phyloP scores from a whole-genome alignment of 1,140 invertebrate genomes.

The Bombus superbus region DNA sequence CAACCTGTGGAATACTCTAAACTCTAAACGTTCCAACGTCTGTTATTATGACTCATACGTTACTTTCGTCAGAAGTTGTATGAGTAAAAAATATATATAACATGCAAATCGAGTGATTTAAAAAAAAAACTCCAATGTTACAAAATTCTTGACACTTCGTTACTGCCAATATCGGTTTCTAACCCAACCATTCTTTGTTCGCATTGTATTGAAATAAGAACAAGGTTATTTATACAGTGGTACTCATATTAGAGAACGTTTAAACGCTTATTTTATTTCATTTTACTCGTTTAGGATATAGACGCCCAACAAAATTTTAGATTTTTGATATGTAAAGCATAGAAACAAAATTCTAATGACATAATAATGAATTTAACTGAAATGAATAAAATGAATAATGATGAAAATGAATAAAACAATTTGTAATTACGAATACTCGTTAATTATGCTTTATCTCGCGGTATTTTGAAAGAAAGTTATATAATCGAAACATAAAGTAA shows the following conservation, averaged over 20 bases:
- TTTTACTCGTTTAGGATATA: not conserved
- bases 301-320: not conserved
- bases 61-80: not conserved
- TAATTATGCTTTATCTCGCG: not conserved
- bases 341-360: not conserved
- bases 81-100: not conserved
- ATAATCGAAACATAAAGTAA: conserved; percentile 3
- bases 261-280: not conserved
- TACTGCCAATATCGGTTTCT: conserved; percentile 8
- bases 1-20: conserved; percentile 31
- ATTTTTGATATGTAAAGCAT: not conserved
- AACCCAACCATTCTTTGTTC: conserved; percentile 12
- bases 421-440: conserved; percentile 1
- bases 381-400: no score
- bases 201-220: not conserved
- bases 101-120: not conserved
- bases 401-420: not conserved
- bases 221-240: conserved; percentile 18
- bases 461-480: not conserved
- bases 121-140: not conserved
- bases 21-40: not conserved
- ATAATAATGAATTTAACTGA: no score
- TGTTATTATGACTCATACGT: not conserved
- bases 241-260: conserved; percentile 9
- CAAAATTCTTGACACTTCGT: conserved; percentile 6